Evolutionary conservation across 2,888 invertebrate genomes (phyloP).

Genomic region (Torymus texanus): DNA sequence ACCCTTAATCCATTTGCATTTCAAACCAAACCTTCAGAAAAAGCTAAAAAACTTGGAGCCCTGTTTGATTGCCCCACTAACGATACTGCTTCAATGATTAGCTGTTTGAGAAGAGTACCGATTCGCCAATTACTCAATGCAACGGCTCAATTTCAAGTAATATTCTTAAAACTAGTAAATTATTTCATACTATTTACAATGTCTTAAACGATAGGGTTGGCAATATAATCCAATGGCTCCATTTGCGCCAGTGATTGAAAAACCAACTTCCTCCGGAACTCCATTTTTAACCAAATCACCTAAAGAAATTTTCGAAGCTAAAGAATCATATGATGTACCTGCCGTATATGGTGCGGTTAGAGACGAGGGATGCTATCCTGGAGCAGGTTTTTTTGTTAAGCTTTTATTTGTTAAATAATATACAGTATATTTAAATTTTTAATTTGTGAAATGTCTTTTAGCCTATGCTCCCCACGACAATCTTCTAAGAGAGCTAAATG

Average conservation of each 20-base stretch:
- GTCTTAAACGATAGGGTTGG: slow-evolving; percentile 73
- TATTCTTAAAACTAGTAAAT: background rate
- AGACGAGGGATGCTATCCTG: slow-evolving; percentile 86
- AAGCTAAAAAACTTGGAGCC: slow-evolving; percentile 79
- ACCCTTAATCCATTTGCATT: slow-evolving; percentile 77
- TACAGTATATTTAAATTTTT: background rate
- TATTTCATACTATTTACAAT: no score
- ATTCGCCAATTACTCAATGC: slow-evolving; percentile 79
- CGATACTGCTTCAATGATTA: slow-evolving; percentile 77
- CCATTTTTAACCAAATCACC: slow-evolving; percentile 84
- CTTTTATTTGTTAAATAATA: slow-evolving; percentile 37
- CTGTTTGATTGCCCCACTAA: slow-evolving; percentile 80
- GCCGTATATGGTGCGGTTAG: slow-evolving; percentile 81
- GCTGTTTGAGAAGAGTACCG: slow-evolving; percentile 80
- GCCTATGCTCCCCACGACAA: slow-evolving; percentile 30
- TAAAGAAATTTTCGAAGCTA: slow-evolving; percentile 78
- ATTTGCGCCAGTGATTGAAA: slow-evolving; percentile 84
- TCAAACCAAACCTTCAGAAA: slow-evolving; percentile 75
- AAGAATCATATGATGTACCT: slow-evolving; percentile 80
- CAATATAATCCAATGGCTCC: slow-evolving; percentile 83
- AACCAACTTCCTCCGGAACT: slow-evolving; percentile 72
- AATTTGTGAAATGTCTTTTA: slow-evolving; percentile 66
- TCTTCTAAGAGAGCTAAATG: slow-evolving; percentile 23
- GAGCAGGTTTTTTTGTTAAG: slow-evolving; percentile 76
- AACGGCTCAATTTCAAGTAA: slow-evolving; percentile 78